Evolutionary conservation across 2,797 vertebrate genomes (phyloP), one percentile per base, ranked within the genome.

Genomic region (Ctenosaura bakeri): DNA sequence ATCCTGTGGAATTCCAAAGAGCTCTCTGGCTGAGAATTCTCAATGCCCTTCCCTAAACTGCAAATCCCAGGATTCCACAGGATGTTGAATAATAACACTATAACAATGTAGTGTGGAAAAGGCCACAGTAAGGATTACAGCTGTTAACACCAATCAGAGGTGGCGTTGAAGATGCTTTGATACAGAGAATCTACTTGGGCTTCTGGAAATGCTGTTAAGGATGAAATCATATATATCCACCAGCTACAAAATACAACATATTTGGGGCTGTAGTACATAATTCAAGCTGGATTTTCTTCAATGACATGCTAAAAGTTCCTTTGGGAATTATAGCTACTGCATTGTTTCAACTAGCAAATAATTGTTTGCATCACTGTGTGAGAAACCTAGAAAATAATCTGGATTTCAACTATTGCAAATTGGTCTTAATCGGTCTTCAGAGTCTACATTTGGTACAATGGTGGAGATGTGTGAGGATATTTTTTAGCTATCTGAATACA

Each of bases 401-500:
- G 76, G 74, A 76, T 42, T 42, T 35, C 18, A 76, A 42, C 35
- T 42, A 42, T 18, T 76, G 5, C 42, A 46, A 46, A 73, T 5
- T n/a, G 3, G 24, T 29, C 24, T 74, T 42, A 32, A 6, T 3
- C 4, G 42, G 42, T 46, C 42, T 29, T 4, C 18, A 82, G 32
- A 32, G 10, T 20, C 6, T 35, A 8, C 54, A 59, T 82, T 82
- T 24, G 54, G 54, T 20, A n/a, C 14, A 6, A 16, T 22, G 46
- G 22, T 10, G 1, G 50, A 13, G 29, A n/a, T 82, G n/a, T 35
- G 32, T 82, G 32, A 29, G 18, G 20, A 56, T 59, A n/a, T 42
- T 38, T 38, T 54, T 13, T 62, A 22, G 10, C 22, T 83, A 85
- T 93, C 62, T 89, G 83, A 89, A 92, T 80, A 2, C 38, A 71